Percentiles rank a stretch among this genome's conserved stretches.
Conservation (phyloP, 1,140 invertebrate genomes). For the Panulirus ornatus region DNA sequence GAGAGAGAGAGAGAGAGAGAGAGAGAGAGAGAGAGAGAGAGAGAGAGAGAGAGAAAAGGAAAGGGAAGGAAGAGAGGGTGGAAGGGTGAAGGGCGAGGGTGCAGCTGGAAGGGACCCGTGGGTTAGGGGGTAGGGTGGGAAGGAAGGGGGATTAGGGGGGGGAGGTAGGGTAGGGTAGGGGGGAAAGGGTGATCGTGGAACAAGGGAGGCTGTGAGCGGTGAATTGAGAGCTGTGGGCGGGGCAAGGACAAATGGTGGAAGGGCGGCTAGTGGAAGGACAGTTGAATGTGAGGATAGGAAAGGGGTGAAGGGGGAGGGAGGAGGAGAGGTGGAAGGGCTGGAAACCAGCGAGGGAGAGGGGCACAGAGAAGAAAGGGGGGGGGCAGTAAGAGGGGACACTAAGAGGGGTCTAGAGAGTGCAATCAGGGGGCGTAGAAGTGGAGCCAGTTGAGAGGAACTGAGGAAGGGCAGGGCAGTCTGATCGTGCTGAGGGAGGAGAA, state of each 20-base stretch:
- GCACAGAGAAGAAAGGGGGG: not conserved
- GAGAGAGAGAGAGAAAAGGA: not conserved
- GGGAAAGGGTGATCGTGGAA: not conserved
- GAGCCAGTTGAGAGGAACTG: not conserved
- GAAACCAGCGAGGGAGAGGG: not conserved
- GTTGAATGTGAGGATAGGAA: not conserved
- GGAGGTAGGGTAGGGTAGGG: not conserved
- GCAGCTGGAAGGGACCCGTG: not conserved
- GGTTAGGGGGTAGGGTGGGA: not conserved
- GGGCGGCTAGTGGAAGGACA: not conserved
- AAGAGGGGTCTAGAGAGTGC: not conserved
- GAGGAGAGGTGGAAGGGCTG: not conserved
- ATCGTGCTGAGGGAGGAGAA: not conserved
- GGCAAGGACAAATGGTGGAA: not conserved
- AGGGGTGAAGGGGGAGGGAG: not conserved
- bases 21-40: not conserved
- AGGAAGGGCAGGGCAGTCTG: not conserved
- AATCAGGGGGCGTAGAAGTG: not conserved
- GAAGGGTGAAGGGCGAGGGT: not conserved
- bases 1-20: constrained; percentile 36
- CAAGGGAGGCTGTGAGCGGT: not conserved
- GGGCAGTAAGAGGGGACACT: not conserved
- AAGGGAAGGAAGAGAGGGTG: not conserved
- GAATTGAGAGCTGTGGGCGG: not conserved
- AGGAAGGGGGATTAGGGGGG: constrained; percentile 1